phyloP scores from a whole-genome alignment of 2,888 invertebrate species.

The Rhaphigaster nebulosa region DNA sequence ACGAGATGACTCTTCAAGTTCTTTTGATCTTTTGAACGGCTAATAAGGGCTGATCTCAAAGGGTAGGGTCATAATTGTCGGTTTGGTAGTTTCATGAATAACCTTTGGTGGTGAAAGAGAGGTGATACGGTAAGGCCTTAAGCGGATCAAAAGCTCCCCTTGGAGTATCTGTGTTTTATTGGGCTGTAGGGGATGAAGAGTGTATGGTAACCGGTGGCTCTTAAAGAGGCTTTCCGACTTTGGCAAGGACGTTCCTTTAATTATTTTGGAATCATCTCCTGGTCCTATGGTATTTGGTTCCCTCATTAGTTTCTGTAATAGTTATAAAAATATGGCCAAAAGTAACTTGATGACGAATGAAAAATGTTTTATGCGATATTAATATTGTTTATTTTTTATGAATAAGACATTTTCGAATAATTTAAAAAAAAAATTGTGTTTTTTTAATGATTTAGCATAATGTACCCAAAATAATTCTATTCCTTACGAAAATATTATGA shows the following conservation, averaged over 20 bases:
- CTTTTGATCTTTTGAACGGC: conserved; percentile 39
- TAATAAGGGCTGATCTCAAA: conserved; percentile 39
- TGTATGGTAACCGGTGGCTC: neutral
- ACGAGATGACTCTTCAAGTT: conserved; percentile 22
- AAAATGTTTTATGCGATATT: no score
- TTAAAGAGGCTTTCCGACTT: neutral
- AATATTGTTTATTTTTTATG: no score
- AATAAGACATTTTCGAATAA: no score
- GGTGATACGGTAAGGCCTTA: neutral
- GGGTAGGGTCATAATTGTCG: conserved; percentile 37
- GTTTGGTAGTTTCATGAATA: conserved; percentile 8
- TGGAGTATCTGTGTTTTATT: neutral
- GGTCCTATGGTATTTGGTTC: neutral
- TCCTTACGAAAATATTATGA: no score
- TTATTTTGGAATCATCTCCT: neutral
- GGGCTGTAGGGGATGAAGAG: neutral
- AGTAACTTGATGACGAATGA: no score
- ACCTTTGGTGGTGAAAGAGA: neutral
- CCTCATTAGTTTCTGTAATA: neutral
- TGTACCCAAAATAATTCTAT: no score
- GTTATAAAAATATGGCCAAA: no score
- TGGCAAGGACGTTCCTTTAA: neutral
- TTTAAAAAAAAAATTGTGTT: no score
- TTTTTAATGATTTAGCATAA: no score
- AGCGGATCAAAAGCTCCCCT: conserved; percentile 38